Percentiles rank a stretch among this genome's conserved stretches.
These are phyloP conservation scores for Apodemus sylvaticus DNA, from an alignment of 2,113 vertebrate genomes.

Conservation along the genomic window DNA sequence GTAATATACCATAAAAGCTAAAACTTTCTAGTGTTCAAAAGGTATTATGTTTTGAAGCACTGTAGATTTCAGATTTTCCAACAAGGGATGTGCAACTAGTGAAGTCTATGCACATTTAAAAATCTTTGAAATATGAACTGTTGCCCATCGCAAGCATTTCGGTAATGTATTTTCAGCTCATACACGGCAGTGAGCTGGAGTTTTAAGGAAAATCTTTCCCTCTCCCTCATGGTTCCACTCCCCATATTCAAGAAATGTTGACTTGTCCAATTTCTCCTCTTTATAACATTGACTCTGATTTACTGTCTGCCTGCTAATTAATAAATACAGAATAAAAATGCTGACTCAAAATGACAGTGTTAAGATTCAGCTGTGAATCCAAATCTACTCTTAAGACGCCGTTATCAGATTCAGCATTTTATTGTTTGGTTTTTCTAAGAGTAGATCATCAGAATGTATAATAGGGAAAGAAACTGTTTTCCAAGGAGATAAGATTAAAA, in stretches of 20 bases:
- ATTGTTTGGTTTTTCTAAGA: constrained; percentile 21
- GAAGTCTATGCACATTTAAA: neutral
- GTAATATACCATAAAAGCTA: neutral
- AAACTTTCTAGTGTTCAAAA: neutral
- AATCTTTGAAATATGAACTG: neutral
- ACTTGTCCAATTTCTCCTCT: neutral
- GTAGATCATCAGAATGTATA: neutral
- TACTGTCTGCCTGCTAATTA: neutral
- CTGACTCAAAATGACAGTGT: neutral
- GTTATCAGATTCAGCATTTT: constrained; percentile 17
- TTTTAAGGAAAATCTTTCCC: neutral
- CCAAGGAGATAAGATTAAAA: constrained; percentile 22
- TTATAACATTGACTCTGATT: neutral
- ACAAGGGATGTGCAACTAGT: neutral
- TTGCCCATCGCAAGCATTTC: neutral
- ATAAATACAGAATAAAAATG: neutral
- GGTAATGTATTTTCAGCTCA: neutral
- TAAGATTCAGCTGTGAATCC: constrained; percentile 18
- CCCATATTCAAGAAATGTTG: neutral
- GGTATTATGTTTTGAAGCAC: neutral
- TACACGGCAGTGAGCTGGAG: neutral
- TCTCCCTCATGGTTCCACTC: neutral
- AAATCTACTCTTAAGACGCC: neutral
- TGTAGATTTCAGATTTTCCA: neutral
- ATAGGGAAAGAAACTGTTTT: constrained; percentile 14